Percentiles rank a stretch among this genome's conserved stretches.
Conservation (phyloP, 2,888 invertebrate genomes). For the Kuschelorhynchus macadamiae region DNA sequence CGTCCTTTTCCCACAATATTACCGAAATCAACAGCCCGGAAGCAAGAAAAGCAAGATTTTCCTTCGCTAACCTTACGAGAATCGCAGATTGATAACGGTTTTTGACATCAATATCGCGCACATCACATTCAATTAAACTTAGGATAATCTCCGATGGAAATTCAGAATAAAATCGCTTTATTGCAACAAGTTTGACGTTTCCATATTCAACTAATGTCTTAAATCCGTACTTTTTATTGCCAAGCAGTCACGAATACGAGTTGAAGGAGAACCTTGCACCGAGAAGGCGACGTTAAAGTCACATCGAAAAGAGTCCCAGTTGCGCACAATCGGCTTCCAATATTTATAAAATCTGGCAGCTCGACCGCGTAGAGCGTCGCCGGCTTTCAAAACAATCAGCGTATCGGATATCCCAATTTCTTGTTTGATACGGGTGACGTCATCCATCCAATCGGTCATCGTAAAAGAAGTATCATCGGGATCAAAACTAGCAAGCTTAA, state of each 20-base stretch:
- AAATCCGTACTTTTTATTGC: background rate
- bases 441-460: conserved; percentile 40
- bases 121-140: conserved; percentile 7
- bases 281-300: conserved; percentile 37
- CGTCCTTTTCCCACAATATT: too few relatives aligned
- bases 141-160: conserved; percentile 14
- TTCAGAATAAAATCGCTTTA: conserved; percentile 5
- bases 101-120: conserved; percentile 2
- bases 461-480: background rate
- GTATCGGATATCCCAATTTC: conserved; percentile 34
- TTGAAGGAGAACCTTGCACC: conserved; percentile 18
- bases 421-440: conserved; percentile 30
- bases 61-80: too few relatives aligned
- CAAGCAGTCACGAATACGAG: conserved; percentile 3
- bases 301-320: conserved; percentile 36
- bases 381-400: conserved; percentile 28
- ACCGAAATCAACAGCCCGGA: too few relatives aligned
- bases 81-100: conserved; percentile 3
- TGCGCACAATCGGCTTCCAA: conserved; percentile 30
- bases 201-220: conserved; percentile 14
- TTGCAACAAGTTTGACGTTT: conserved; percentile 4
- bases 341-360: conserved; percentile 40
- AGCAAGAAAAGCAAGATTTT: too few relatives aligned
- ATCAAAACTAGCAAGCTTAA: conserved; percentile 1
- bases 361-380: conserved; percentile 1